Conservation (phyloP, 2,797 vertebrate genomes). For the Poeciliopsis gracilis region DNA sequence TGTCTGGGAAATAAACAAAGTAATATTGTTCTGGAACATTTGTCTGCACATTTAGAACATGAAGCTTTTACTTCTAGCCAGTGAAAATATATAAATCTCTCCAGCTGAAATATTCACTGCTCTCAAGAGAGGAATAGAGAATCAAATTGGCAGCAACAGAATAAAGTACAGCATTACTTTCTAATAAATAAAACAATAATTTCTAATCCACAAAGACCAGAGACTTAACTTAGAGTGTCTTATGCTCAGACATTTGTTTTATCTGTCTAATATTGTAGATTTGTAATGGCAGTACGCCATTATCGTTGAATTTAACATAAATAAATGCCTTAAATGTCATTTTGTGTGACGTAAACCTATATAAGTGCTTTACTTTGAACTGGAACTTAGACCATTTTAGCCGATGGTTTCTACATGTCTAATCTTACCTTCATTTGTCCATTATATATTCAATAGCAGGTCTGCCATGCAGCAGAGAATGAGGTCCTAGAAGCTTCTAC, state of each 20-base stretch:
- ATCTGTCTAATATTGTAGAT: neutral
- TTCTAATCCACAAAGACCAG: too few species aligned
- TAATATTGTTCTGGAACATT: neutral
- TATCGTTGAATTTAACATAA: neutral
- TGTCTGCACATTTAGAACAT: constrained; percentile 3
- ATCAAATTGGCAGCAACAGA: neutral
- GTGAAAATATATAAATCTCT: constrained; percentile 12
- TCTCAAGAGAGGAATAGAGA: constrained; percentile 1
- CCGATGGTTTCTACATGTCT: neutral
- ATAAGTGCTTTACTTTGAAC: neutral
- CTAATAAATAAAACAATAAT: neutral
- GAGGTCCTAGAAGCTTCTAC: constrained; percentile 13
- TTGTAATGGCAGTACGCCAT: neutral
- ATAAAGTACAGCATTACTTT: neutral
- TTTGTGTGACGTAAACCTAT: neutral
- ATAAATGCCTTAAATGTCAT: neutral
- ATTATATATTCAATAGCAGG: constrained; percentile 30
- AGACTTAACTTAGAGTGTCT: too few species aligned
- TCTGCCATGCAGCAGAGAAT: constrained; percentile 15
- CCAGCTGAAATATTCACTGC: constrained; percentile 52
- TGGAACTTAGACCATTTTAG: neutral
- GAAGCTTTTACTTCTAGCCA: constrained; percentile 20
- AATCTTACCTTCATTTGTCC: constrained; percentile 11
- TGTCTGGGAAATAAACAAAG: constrained; percentile 15
- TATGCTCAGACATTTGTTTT: neutral